phyloP scores from a whole-genome alignment of 2,888 invertebrate genomes.

The Sialis lutaria region DNA sequence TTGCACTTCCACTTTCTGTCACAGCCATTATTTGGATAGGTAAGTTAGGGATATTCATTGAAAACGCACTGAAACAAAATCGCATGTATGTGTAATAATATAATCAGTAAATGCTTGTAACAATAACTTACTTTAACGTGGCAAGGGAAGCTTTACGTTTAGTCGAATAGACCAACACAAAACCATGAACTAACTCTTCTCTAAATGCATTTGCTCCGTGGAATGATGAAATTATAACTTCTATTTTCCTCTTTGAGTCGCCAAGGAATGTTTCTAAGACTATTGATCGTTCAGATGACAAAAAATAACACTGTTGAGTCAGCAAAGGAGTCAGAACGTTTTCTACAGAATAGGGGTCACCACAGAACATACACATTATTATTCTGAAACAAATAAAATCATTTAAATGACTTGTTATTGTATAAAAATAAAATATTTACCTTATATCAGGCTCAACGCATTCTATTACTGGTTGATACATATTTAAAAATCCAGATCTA shows the following conservation, averaged over 20 bases:
- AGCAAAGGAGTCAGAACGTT: slow-evolving; percentile 76
- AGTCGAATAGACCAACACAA: slow-evolving; percentile 86
- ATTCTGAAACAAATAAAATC: slow-evolving; percentile 37
- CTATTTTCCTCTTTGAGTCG: slow-evolving; percentile 73
- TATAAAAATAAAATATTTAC: slow-evolving; percentile 23
- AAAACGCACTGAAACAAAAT: slow-evolving; percentile 55
- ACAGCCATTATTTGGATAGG: slow-evolving; percentile 90
- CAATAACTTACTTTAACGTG: slow-evolving; percentile 57
- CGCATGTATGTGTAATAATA: background rate
- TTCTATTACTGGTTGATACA: slow-evolving; percentile 57
- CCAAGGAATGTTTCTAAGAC: slow-evolving; percentile 85
- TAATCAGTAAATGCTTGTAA: background rate
- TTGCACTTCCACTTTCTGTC: slow-evolving; percentile 76
- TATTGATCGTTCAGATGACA: slow-evolving; percentile 72
- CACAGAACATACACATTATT: slow-evolving; percentile 93
- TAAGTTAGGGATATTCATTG: slow-evolving; percentile 80
- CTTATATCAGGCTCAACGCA: slow-evolving; percentile 71
- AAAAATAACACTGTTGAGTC: slow-evolving; percentile 71
- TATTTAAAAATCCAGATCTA: slow-evolving; percentile 54
- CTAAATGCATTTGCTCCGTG: slow-evolving; percentile 86
- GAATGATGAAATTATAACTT: slow-evolving; percentile 84
- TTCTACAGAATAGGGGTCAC: slow-evolving; percentile 83
- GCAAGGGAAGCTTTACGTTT: slow-evolving; percentile 88
- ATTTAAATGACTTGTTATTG: background rate
- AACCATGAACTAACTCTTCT: slow-evolving; percentile 86